Conservation (phyloP, 53 echinoderm and acorn worm species). For the Paracentrotus lividus region DNA sequence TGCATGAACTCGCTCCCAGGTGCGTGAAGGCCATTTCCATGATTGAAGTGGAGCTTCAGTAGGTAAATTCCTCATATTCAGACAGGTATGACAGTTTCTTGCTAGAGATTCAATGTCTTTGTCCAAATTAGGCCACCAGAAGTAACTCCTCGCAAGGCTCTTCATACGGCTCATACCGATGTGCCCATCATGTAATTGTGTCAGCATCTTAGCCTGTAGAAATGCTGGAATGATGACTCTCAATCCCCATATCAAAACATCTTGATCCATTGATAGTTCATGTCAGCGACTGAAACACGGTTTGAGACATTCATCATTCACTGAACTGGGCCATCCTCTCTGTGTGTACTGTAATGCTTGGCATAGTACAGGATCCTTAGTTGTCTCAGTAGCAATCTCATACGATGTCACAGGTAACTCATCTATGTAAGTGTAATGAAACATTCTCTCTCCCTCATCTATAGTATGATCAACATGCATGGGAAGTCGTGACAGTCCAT, state of each 20-base stretch:
- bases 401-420: conserved; percentile 68
- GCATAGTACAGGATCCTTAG: conserved; percentile 68
- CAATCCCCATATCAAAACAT: conserved; percentile 65
- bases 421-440: conserved; percentile 59
- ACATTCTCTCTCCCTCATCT: neutral
- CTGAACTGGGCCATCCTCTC: conserved; percentile 70
- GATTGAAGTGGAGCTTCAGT: conserved; percentile 19
- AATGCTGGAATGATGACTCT: conserved; percentile 51
- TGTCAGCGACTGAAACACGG: conserved; percentile 31
- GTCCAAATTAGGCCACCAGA: conserved; percentile 71
- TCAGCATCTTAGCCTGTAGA: conserved; percentile 7
- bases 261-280: conserved; percentile 65
- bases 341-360: conserved; percentile 50
- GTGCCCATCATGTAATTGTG: conserved; percentile 35
- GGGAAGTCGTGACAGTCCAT: conserved; percentile 65
- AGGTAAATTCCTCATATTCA: neutral
- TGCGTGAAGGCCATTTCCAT: conserved; percentile 40
- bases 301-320: conserved; percentile 33
- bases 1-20: conserved; percentile 30
- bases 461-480: conserved; percentile 37
- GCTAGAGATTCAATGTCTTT: too few species aligned
- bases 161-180: conserved; percentile 60
- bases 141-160: conserved; percentile 54
- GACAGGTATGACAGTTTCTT: conserved; percentile 4
- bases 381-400: conserved; percentile 64